Percentiles rank a stretch among this genome's conserved stretches.
phyloP scores from a whole-genome alignment of 2,888 invertebrate species.

The Erebia ligea region DNA sequence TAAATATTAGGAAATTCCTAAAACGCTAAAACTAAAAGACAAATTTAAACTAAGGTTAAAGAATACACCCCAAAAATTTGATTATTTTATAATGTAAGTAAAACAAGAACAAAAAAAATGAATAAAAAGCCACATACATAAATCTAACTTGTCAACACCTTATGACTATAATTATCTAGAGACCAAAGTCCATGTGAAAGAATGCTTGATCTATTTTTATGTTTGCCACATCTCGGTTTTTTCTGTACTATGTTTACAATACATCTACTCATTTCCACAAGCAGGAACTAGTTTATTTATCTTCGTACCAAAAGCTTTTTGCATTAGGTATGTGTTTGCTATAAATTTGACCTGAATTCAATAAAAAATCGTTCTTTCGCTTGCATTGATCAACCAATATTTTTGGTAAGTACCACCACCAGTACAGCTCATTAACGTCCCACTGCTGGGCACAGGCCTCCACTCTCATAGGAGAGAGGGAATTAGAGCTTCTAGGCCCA shows the following conservation, averaged over 20 bases:
- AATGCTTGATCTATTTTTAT: slow-evolving; percentile 32
- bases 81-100: too few species aligned
- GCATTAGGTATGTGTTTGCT: neutral
- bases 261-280: slow-evolving; percentile 9
- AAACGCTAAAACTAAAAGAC: too few species aligned
- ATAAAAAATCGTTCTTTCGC: neutral
- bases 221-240: slow-evolving; percentile 16
- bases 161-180: slow-evolving; percentile 5
- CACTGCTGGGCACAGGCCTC: too few species aligned
- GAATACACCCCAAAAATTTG: too few species aligned
- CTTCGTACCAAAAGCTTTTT: neutral
- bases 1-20: neutral
- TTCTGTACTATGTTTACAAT: slow-evolving; percentile 17
- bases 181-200: slow-evolving; percentile 33
- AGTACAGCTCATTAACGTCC: too few species aligned
- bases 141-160: too few species aligned
- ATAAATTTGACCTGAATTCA: neutral
- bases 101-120: too few species aligned
- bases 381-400: neutral
- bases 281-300: neutral
- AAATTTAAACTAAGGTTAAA: too few species aligned
- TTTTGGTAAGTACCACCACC: too few species aligned
- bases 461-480: too few species aligned
- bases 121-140: too few species aligned
- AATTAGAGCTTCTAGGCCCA: too few species aligned